A percentile compares a stretch with the other conserved stretches of the same genome.
Conservation (phyloP, 2,888 invertebrate genomes). For the Halictus ligatus region DNA sequence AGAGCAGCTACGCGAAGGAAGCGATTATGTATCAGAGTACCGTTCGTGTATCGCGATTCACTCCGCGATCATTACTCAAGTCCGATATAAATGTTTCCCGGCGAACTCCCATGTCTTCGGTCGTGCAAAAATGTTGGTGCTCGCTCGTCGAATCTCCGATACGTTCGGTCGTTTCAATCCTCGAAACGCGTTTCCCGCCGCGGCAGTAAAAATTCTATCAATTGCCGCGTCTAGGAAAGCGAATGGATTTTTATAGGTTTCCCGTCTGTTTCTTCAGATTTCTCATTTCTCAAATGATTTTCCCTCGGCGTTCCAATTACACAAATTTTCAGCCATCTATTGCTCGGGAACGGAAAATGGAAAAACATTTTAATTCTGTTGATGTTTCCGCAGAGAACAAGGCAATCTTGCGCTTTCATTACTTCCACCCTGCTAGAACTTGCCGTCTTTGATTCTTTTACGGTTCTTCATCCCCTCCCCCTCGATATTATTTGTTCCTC, state of each 20-base stretch:
- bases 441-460: background rate
- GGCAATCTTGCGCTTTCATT: background rate
- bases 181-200: background rate
- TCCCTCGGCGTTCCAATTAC: background rate
- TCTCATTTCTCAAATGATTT: background rate
- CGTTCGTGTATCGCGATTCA: constrained; percentile 12
- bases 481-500: background rate
- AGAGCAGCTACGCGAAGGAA: background rate
- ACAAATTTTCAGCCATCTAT: background rate
- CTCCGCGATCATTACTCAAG: constrained; percentile 18
- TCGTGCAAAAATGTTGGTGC: background rate
- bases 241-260: background rate
- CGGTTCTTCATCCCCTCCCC: background rate
- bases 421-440: background rate
- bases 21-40: background rate
- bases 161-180: constrained; percentile 9
- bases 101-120: background rate
- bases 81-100: constrained; percentile 33
- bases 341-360: background rate
- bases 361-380: background rate
- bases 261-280: background rate
- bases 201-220: background rate
- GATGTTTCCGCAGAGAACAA: background rate
- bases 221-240: background rate
- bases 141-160: constrained; percentile 2